Conservation (phyloP, 1,140 invertebrate genomes). For the Mesaphorura yosii region DNA sequence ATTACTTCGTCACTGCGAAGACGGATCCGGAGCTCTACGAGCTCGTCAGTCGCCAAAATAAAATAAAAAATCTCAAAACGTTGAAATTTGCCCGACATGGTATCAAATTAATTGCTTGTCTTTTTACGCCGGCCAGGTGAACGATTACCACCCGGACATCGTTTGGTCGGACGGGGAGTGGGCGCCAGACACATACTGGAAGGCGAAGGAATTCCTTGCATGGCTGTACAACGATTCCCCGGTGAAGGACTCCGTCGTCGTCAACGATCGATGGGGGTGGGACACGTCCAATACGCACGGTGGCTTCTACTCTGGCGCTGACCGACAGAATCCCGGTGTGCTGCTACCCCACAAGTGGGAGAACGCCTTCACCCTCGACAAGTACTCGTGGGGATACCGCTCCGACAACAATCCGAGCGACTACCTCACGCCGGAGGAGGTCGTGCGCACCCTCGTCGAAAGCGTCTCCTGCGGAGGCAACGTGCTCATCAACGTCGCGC, state of each 20-base stretch:
- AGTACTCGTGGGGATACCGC: constrained; percentile 76
- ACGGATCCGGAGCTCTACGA: constrained; percentile 33
- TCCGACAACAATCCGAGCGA: constrained; percentile 58
- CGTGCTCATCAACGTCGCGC: constrained; percentile 46
- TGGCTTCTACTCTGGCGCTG: constrained; percentile 42
- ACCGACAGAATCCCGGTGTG: constrained; percentile 40
- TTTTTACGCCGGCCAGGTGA: no score
- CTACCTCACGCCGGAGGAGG: constrained; percentile 55
- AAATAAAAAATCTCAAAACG: no score
- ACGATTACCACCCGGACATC: constrained; percentile 45
- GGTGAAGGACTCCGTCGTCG: constrained; percentile 44
- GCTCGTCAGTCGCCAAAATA: no score
- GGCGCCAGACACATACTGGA: constrained; percentile 38
- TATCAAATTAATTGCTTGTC: no score
- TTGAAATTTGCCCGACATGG: no score
- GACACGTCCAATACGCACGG: constrained; percentile 42
- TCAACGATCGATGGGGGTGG: constrained; percentile 47
- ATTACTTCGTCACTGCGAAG: constrained; percentile 33
- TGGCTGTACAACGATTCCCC: no score
- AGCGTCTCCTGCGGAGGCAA: constrained; percentile 71
- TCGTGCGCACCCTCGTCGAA: constrained; percentile 57
- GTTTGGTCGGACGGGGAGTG: constrained; percentile 58
- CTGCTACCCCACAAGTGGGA: constrained; percentile 71
- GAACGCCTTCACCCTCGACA: constrained; percentile 82
- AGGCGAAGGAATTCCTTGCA: no score